Percentiles rank a stretch among this genome's conserved stretches.
These are phyloP conservation scores for Dicerorhinus sumatrensis DNA, from an alignment of 2,113 vertebrate species.

Conservation along the genomic window DNA sequence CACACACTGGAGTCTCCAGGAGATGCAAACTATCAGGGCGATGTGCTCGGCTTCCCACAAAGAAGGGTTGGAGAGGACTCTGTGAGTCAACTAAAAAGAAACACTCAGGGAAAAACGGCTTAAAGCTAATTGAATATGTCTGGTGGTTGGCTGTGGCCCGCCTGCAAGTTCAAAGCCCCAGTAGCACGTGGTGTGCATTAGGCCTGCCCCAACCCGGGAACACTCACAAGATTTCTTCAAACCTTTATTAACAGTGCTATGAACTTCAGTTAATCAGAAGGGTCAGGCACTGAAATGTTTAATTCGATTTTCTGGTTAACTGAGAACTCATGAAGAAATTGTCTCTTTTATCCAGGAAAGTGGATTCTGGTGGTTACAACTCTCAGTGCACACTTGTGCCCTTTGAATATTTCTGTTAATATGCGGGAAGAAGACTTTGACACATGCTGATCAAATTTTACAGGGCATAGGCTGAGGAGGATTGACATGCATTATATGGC, in stretches of 20 bases:
- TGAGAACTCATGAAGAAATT: background rate
- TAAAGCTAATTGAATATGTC: background rate
- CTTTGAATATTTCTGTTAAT: background rate
- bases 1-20: background rate
- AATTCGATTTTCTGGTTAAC: background rate
- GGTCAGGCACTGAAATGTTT: background rate
- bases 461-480: background rate
- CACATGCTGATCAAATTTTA: background rate
- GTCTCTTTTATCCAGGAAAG: background rate
- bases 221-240: background rate
- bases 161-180: background rate
- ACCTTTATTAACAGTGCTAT: background rate
- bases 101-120: background rate
- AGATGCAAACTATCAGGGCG: rapidly evolving
- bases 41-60: background rate
- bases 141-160: background rate
- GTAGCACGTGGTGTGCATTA: background rate
- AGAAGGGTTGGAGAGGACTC: background rate
- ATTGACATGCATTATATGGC: background rate
- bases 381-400: background rate
- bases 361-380: background rate
- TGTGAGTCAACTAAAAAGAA: background rate
- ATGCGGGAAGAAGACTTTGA: background rate
- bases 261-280: background rate
- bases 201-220: no score